Percentiles rank a stretch among this genome's conserved stretches.
phyloP scores from a whole-genome alignment of 1,140 invertebrate genomes.

The Fopius arisanus region DNA sequence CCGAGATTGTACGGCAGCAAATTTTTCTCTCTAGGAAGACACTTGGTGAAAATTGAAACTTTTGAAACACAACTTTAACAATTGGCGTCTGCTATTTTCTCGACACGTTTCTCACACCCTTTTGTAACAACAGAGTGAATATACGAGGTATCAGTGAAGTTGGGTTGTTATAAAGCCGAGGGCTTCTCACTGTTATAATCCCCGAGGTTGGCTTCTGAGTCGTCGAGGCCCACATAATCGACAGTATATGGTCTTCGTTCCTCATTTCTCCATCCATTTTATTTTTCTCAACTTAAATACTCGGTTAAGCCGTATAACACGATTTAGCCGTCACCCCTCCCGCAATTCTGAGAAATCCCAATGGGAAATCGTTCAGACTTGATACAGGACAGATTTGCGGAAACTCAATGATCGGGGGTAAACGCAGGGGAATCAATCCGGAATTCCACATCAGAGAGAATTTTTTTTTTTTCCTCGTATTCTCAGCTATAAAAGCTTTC shows the following conservation, averaged over 20 bases:
- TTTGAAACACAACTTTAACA: slow-evolving; percentile 52
- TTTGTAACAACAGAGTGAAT: background rate
- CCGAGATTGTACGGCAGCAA: too few species aligned
- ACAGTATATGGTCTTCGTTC: background rate
- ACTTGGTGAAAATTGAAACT: too few species aligned
- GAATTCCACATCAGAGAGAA: background rate
- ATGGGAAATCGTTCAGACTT: background rate
- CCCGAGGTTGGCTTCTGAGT: background rate
- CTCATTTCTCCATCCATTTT: background rate
- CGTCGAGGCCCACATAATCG: background rate
- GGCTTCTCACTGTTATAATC: background rate
- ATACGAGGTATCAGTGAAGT: background rate
- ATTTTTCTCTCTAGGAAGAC: too few species aligned
- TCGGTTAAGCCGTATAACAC: background rate
- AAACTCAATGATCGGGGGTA: background rate
- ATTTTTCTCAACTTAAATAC: background rate
- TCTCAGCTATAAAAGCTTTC: too few species aligned
- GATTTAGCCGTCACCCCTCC: background rate
- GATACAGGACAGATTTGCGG: background rate
- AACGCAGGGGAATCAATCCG: background rate
- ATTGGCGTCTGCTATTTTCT: slow-evolving; percentile 9
- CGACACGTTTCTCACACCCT: slow-evolving; percentile 4
- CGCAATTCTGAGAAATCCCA: background rate
- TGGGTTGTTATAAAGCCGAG: background rate
- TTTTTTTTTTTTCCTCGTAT: background rate